A percentile compares a stretch with the other conserved stretches of the same genome.
These are phyloP conservation scores for Spisula subtruncata DNA, from an alignment of 2,888 invertebrate genomes.

Conservation along the genomic window DNA sequence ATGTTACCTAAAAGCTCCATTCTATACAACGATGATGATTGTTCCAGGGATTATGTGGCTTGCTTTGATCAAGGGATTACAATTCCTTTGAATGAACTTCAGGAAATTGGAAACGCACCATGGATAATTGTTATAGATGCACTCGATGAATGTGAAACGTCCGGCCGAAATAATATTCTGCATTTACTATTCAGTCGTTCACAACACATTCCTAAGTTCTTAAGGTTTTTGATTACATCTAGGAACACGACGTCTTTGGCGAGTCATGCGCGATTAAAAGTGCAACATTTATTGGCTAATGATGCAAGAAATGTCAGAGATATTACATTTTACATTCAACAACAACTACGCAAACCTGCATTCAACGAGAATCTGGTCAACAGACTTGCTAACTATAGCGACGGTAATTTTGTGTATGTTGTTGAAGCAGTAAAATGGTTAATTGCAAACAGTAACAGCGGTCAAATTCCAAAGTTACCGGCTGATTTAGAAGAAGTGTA, in stretches of 20 bases:
- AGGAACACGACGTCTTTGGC: conserved; percentile 20
- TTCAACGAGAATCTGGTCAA: not conserved
- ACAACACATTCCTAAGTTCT: conserved; percentile 23
- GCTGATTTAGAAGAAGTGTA: conserved; percentile 23
- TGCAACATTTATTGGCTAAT: conserved; percentile 6
- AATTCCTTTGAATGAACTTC: conserved; percentile 29
- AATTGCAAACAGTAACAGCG: not conserved
- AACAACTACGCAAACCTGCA: not conserved
- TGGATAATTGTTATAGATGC: conserved; percentile 44
- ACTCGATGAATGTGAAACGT: conserved; percentile 32
- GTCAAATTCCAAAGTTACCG: conserved; percentile 6
- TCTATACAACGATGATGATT: conserved; percentile 27
- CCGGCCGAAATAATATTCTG: conserved; percentile 13
- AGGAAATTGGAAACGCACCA: conserved; percentile 8
- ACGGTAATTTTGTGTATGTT: conserved; percentile 40
- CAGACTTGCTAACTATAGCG: conserved; percentile 15
- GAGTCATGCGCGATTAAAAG: not conserved
- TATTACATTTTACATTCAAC: conserved; percentile 15
- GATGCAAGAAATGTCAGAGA: conserved; percentile 36
- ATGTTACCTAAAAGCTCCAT: conserved; percentile 19
- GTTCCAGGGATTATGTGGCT: conserved; percentile 33
- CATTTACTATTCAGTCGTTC: conserved; percentile 26
- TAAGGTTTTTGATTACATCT: conserved; percentile 35
- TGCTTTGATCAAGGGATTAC: conserved; percentile 40
- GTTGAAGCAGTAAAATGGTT: conserved; percentile 31